phyloP scores from a whole-genome alignment of 1,140 invertebrate species.

The Saccostrea echinata region DNA sequence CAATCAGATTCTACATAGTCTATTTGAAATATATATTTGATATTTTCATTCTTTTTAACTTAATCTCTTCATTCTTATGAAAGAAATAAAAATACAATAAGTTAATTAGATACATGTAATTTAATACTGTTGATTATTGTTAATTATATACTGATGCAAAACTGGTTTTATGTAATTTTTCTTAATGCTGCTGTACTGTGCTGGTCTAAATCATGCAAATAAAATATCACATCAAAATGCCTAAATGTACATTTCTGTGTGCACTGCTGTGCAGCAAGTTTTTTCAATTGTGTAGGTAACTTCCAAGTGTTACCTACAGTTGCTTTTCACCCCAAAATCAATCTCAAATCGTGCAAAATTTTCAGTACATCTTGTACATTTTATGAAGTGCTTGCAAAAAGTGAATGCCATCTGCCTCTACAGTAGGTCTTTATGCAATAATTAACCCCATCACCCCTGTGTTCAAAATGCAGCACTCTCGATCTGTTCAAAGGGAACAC shows the following conservation, averaged over 20 bases:
- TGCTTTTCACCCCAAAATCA: background rate
- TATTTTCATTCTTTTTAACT: too few species aligned
- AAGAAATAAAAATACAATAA: too few species aligned
- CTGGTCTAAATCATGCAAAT: background rate
- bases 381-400: constrained; percentile 20
- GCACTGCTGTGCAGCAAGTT: background rate
- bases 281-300: background rate
- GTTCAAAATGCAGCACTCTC: background rate
- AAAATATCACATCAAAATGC: background rate
- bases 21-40: too few species aligned
- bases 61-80: too few species aligned
- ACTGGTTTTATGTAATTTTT: background rate
- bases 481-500: background rate
- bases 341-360: background rate
- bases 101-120: too few species aligned
- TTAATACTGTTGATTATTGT: too few species aligned
- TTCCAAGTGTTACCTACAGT: background rate
- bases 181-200: background rate
- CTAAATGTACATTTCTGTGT: background rate
- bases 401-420: background rate
- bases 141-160: too few species aligned
- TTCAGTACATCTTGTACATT: background rate
- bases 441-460: background rate
- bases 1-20: too few species aligned
- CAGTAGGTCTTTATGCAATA: background rate